Percentiles rank a stretch among this genome's conserved stretches.
phyloP scores from a whole-genome alignment of 2,888 invertebrate species.

The Dryomyza anilis region DNA sequence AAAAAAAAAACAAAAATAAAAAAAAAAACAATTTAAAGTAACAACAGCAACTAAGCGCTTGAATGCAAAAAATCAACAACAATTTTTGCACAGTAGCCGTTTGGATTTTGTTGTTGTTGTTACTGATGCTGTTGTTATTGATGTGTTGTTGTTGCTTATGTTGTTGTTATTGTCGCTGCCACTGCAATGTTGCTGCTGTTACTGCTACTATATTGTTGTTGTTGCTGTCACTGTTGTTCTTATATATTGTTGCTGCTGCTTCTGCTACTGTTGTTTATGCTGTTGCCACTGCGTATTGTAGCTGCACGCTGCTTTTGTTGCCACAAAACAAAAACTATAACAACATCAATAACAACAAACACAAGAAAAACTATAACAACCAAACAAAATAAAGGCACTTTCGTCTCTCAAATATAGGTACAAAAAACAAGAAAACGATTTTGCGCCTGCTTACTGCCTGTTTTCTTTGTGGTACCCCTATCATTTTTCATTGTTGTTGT shows the following conservation, averaged over 20 bases:
- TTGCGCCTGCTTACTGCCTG: not conserved
- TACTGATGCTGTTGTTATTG: slow-evolving; percentile 15
- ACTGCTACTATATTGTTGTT: not conserved
- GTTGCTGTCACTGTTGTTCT: not conserved
- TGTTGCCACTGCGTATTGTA: not conserved
- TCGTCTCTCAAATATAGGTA: no score
- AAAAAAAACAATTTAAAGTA: not conserved
- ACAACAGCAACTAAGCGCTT: not conserved
- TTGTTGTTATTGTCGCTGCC: slow-evolving; percentile 12
- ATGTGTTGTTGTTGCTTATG: slow-evolving; percentile 21
- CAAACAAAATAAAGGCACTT: no score
- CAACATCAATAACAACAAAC: no score
- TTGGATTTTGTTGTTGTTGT: slow-evolving; percentile 22
- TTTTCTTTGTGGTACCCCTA: no score
- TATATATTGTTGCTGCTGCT: slow-evolving; percentile 1
- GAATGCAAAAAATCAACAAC: not conserved
- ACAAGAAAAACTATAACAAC: no score
- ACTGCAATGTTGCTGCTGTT: not conserved
- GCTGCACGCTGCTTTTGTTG: not conserved
- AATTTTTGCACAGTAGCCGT: slow-evolving; percentile 38
- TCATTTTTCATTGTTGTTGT: slow-evolving; percentile 2
- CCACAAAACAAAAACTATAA: no score
- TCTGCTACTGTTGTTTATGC: slow-evolving; percentile 8
- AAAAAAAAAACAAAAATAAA: not conserved
- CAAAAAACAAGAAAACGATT: no score